phyloP scores from a whole-genome alignment of 2,888 invertebrate species.

The Raillietiella orientalis region DNA sequence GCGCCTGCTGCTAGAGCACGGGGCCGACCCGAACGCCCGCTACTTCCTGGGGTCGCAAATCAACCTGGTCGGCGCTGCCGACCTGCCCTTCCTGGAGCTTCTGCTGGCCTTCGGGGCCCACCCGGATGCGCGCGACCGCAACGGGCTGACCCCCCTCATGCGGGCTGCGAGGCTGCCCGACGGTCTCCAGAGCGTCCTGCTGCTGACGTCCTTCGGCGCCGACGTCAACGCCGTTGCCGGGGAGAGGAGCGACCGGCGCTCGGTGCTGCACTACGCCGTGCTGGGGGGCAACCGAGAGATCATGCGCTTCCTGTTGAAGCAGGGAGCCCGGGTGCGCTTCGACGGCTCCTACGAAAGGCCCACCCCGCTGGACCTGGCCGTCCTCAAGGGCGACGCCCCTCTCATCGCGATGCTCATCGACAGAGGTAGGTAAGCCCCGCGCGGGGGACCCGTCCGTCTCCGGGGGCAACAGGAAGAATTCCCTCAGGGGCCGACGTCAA shows the following conservation, averaged over 20 bases:
- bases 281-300: conserved; percentile 33
- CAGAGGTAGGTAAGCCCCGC: conserved; percentile 17
- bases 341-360: conserved; percentile 27
- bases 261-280: conserved; percentile 62
- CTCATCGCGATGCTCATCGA: conserved; percentile 32
- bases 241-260: conserved; percentile 51
- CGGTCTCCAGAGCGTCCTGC: conserved; percentile 37
- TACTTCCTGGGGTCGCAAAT: conserved; percentile 74
- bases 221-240: conserved; percentile 58
- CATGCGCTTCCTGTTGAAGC: conserved; percentile 41
- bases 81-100: conserved; percentile 44
- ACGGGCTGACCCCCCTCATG: conserved; percentile 67
- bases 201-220: conserved; percentile 44
- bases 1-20: conserved; percentile 34
- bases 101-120: conserved; percentile 54
- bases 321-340: conserved; percentile 37
- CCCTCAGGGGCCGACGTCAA: conserved; percentile 48
- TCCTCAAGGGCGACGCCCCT: conserved; percentile 39
- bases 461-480: no score
- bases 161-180: conserved; percentile 47
- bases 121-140: conserved; percentile 52
- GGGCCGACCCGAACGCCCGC: conserved; percentile 60
- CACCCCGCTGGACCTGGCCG: conserved; percentile 50
- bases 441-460: not conserved
- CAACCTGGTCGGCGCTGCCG: conserved; percentile 39